Base-by-base conservation (phyloP, 2,797 vertebrate genomes). In the Phrynocephalus forsythii region DNA sequence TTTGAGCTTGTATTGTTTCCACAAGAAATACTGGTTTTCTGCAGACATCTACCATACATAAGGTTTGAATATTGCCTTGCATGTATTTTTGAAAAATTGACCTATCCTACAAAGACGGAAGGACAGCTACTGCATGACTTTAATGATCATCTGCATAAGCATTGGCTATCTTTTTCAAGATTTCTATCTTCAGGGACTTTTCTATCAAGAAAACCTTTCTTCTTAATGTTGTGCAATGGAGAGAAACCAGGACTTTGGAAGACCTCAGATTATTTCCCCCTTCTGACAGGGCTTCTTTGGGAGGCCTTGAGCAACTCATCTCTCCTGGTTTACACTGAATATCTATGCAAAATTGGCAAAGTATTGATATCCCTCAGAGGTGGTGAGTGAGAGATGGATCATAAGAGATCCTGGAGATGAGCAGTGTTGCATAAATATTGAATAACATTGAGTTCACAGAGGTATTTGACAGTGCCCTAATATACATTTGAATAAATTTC, bases 281-380 rank as follows among this genome's bases (percentile, higher is more conserved):
- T 67, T 63, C 67, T 79, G 75, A 88, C 30, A 63, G 71, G 52
- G 66, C 33, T 69, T 88, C 75, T 60, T 48, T 30, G 26, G 52
- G 50, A 69, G 33, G 86, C 81, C 86, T 83, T 72, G 26, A 79
- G 81, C 66, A 87, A 87, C 48, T 88, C 50, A n/a, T 44, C 15
- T 84, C 30, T 88, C 48, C n/a, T 18, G 60, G 30, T 71, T 30
- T 79, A 28, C 66, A 44, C 60, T 18, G 24, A 77, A 71, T 15
- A 60, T 77, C 24, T 68, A 26, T 77, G 30, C 7, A 68, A 77
- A 60, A 44, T 66, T 87, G 73, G 28, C 66, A 60, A 56, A 44
- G 10, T 60, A 71, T 71, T 60, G 66, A 73, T 86, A 63, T 78
- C 7, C 1, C 71, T 66, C 63, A 82, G 44, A 75, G 60, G 48